phyloP scores from a whole-genome alignment of 2,113 vertebrate genomes.

The Tragelaphus scriptus region DNA sequence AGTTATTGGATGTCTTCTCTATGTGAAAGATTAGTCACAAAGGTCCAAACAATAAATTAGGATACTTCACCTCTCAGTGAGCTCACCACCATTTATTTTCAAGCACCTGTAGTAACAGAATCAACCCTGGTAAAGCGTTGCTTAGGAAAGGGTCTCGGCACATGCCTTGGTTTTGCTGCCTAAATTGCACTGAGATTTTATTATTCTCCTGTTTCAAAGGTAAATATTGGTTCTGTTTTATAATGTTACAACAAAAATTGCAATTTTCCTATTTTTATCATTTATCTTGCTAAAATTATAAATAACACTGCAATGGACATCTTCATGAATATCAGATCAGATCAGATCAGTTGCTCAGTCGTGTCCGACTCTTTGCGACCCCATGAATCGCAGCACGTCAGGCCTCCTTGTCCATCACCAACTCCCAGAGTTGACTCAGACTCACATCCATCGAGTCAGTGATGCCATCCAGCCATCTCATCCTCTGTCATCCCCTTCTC shows the following conservation, averaged over 20 bases:
- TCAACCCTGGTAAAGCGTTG: not conserved
- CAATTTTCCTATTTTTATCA: not conserved
- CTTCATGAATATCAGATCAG: not conserved
- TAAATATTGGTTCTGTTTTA: conserved; percentile 17
- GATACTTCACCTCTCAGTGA: not conserved
- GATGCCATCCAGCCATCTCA: no score
- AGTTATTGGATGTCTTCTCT: not conserved
- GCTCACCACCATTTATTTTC: not conserved
- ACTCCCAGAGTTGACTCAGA: no score
- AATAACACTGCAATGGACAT: not conserved
- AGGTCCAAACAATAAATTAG: not conserved
- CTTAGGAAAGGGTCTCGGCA: not conserved
- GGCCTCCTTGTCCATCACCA: no score
- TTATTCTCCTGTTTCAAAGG: not conserved
- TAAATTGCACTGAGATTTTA: not conserved
- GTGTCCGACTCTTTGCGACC: no score
- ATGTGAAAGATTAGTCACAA: not conserved
- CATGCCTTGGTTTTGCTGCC: not conserved
- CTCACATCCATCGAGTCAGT: no score
- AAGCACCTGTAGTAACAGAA: not conserved
- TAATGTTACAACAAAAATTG: not conserved
- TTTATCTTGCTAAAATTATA: not conserved
- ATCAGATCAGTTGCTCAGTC: no score
- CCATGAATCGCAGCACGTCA: no score
- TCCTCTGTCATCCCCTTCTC: no score